phyloP scores from a whole-genome alignment of 2,113 vertebrate species.

The Callochromis pleurospilus region DNA sequence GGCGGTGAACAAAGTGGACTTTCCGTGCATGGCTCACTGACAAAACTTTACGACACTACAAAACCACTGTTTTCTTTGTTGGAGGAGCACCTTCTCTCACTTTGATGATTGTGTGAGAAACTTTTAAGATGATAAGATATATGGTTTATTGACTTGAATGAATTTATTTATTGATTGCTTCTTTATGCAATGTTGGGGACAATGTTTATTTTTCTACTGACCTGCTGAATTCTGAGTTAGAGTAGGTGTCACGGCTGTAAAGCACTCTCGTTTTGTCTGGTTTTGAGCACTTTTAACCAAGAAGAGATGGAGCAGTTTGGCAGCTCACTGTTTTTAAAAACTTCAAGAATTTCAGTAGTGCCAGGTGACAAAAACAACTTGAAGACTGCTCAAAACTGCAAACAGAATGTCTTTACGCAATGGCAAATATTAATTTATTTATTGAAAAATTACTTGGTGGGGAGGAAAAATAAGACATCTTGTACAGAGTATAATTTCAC shows the following conservation, averaged over 20 bases:
- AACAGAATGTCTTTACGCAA: conserved; percentile 48
- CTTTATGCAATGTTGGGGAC: conserved; percentile 77
- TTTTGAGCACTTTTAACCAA: conserved; percentile 46
- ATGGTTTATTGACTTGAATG: conserved; percentile 69
- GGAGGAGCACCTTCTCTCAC: conserved; percentile 44
- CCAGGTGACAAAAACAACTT: neutral
- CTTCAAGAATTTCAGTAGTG: neutral
- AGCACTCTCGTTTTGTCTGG: conserved; percentile 19
- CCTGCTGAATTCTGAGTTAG: conserved; percentile 60
- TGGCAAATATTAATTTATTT: conserved; percentile 69
- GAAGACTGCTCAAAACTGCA: conserved; percentile 43
- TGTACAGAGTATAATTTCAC: conserved; percentile 62
- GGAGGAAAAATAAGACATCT: conserved; percentile 50
- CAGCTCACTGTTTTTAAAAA: conserved; percentile 20
- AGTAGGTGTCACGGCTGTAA: conserved; percentile 46
- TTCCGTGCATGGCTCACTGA: conserved; percentile 52
- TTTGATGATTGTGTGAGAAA: conserved; percentile 65
- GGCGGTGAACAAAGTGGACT: neutral
- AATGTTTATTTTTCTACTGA: conserved; percentile 80
- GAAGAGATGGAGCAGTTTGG: neutral
- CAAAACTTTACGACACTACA: neutral
- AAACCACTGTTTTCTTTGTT: conserved; percentile 16
- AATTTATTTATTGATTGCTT: conserved; percentile 69
- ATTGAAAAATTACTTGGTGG: conserved; percentile 64
- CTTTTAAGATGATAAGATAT: conserved; percentile 19